Conservation (phyloP, 2,113 vertebrate genomes). For the Delphinapterus leucas region DNA sequence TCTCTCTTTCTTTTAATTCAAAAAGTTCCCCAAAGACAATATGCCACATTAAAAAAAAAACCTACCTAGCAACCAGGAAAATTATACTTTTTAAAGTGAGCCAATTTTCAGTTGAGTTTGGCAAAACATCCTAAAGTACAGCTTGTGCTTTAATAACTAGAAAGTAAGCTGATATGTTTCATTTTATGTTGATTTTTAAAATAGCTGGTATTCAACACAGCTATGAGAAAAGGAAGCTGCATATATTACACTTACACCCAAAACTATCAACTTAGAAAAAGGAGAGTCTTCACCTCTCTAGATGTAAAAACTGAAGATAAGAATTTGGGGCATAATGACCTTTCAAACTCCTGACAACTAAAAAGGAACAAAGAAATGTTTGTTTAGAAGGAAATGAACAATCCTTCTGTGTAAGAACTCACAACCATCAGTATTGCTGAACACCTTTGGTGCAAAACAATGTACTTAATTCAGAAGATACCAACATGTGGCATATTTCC, state of each 20-base stretch:
- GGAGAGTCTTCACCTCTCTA: neutral
- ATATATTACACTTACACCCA: neutral
- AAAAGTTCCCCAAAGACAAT: neutral
- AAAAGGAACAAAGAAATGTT: neutral
- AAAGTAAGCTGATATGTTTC: neutral
- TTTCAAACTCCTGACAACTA: neutral
- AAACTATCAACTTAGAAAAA: neutral
- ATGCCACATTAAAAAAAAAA: slow-evolving; percentile 33
- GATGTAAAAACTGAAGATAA: neutral
- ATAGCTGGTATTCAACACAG: neutral
- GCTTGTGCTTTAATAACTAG: neutral
- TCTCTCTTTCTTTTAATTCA: neutral
- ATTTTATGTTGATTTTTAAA: slow-evolving; percentile 37
- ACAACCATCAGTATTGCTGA: neutral
- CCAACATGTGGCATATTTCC: neutral
- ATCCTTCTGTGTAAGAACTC: neutral
- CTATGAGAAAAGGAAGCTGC: neutral
- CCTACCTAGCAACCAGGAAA: neutral
- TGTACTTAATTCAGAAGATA: neutral
- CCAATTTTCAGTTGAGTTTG: slow-evolving; percentile 35
- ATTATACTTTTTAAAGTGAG: neutral
- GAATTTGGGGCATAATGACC: neutral
- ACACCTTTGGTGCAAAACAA: neutral
- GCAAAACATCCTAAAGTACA: slow-evolving; percentile 34
- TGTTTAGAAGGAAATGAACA: neutral